Conservation (phyloP, 2,888 invertebrate genomes). For the Brachypalpus laphriformis region DNA sequence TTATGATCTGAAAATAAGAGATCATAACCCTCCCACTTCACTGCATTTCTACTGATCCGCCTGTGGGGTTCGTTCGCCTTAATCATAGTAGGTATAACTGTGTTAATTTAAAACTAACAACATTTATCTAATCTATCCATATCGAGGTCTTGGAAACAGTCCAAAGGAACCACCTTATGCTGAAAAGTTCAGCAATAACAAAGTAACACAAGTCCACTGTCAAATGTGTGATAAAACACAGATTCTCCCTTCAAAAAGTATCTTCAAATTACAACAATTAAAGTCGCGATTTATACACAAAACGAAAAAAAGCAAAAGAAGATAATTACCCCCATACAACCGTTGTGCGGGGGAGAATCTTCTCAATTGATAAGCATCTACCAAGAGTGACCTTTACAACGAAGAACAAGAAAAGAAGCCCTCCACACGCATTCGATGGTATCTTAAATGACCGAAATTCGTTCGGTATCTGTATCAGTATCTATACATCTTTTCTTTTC, state of each 20-base stretch:
- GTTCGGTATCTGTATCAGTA: constrained; percentile 52
- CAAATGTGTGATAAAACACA: neutral
- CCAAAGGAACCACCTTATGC: no score
- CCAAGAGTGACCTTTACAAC: constrained; percentile 59
- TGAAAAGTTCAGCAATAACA: no score
- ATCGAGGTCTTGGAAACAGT: no score
- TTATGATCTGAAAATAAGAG: no score
- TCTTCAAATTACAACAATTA: constrained; percentile 38
- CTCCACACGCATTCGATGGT: constrained; percentile 71
- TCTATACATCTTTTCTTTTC: constrained; percentile 43
- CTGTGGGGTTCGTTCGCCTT: no score
- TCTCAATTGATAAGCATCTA: constrained; percentile 60
- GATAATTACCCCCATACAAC: constrained; percentile 52
- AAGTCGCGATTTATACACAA: constrained; percentile 34
- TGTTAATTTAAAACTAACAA: no score
- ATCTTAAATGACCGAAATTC: constrained; percentile 70
- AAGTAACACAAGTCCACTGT: neutral
- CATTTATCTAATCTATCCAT: no score
- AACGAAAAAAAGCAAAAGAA: constrained; percentile 6
- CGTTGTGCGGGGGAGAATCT: constrained; percentile 30
- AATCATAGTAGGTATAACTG: no score
- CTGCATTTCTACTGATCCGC: no score
- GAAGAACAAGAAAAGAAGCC: constrained; percentile 45
- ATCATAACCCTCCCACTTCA: no score
- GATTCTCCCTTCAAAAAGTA: neutral